Conservation (phyloP, 2,888 invertebrate species). For the Thysanoteuthis rhombus region DNA sequence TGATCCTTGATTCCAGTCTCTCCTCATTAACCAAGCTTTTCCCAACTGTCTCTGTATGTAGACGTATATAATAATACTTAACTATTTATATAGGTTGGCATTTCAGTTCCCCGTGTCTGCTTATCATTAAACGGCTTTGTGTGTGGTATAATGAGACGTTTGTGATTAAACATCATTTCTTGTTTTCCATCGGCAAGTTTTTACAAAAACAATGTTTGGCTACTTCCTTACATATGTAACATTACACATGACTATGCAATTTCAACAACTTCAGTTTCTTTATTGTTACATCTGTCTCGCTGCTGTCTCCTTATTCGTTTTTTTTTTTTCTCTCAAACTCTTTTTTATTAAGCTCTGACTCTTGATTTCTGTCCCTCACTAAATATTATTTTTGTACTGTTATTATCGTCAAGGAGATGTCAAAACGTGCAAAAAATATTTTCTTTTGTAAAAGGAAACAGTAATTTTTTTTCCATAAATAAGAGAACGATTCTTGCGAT, state of each 20-base stretch:
- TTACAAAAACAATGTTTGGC: neutral
- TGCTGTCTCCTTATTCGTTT: neutral
- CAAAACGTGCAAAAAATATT: neutral
- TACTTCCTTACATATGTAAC: neutral
- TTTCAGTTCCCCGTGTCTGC: neutral
- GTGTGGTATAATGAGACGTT: neutral
- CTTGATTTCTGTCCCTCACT: neutral
- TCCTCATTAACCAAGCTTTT: too few species aligned
- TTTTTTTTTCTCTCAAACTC: neutral
- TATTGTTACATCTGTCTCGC: neutral
- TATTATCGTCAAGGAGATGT: neutral
- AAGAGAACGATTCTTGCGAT: neutral
- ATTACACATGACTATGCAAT: neutral
- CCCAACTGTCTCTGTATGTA: too few species aligned
- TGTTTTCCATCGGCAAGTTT: neutral
- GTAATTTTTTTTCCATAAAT: too few species aligned
- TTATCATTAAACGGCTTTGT: neutral
- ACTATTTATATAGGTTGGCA: neutral
- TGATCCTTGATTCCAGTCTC: too few species aligned
- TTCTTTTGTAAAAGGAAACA: neutral
- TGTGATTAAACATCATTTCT: neutral
- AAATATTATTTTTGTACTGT: slow-evolving; percentile 12
- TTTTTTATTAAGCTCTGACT: neutral
- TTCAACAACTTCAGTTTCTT: neutral
- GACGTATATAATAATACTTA: neutral